These are phyloP conservation scores for Oxyruncus cristatus DNA, from an alignment of 2,113 vertebrate species.

Conservation along the genomic window DNA sequence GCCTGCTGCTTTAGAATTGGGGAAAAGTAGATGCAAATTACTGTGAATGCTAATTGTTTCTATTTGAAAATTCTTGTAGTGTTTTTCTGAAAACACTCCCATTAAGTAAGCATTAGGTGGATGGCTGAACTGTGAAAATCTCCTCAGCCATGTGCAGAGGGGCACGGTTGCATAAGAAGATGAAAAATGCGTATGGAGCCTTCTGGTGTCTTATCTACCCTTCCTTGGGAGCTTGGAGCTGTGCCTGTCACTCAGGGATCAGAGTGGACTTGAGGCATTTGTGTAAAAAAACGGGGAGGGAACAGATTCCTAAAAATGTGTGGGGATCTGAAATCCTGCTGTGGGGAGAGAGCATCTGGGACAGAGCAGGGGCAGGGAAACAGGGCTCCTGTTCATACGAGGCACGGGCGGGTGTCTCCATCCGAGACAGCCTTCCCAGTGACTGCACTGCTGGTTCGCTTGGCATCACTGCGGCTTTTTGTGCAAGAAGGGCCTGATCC, in stretches of 20 bases:
- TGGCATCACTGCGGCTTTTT: background rate
- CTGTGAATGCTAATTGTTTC: slow-evolving; percentile 72
- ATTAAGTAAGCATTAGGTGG: slow-evolving; percentile 67
- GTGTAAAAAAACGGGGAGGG: background rate
- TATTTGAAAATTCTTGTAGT: slow-evolving; percentile 71
- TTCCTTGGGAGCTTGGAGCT: slow-evolving; percentile 9
- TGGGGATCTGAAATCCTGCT: background rate
- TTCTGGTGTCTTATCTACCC: background rate
- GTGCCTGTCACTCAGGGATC: background rate
- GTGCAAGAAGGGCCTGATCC: background rate
- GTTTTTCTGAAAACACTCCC: slow-evolving; percentile 68
- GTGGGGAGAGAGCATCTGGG: accelerated
- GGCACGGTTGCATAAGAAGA: slow-evolving; percentile 8
- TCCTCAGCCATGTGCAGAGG: background rate
- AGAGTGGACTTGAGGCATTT: background rate
- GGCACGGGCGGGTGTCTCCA: no score
- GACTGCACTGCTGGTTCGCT: background rate
- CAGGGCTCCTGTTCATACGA: accelerated
- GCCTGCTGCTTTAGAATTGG: slow-evolving; percentile 43
- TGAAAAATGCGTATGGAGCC: slow-evolving; percentile 4
- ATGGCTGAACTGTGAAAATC: slow-evolving; percentile 36
- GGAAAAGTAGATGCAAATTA: slow-evolving; percentile 71
- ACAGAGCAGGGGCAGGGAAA: background rate
- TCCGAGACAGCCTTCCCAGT: background rate
- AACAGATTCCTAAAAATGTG: background rate